Conservation (phyloP, 2,797 vertebrate species). For the Streptopelia turtur region DNA sequence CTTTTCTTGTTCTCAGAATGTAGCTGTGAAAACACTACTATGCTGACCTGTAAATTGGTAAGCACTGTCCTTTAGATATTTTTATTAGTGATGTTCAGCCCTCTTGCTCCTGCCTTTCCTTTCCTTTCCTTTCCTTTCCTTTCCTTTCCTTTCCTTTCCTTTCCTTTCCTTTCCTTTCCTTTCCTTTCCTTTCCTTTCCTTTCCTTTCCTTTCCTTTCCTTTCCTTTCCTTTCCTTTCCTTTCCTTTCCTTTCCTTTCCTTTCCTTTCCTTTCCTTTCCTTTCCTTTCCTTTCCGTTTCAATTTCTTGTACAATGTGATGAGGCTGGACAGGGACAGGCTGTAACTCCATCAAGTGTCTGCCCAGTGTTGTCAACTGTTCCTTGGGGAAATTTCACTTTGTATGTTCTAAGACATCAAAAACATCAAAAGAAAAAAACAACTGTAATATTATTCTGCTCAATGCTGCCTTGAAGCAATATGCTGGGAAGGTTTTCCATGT, state of each 20-base stretch:
- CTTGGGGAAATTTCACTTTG: not conserved
- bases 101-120: not conserved
- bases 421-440: not conserved
- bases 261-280: too few species aligned
- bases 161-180: too few species aligned
- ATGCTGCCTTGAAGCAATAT: not conserved
- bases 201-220: too few species aligned
- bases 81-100: not conserved
- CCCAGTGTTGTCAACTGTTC: not conserved
- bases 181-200: too few species aligned
- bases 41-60: conserved; percentile 88
- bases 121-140: too few species aligned
- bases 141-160: too few species aligned
- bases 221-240: too few species aligned
- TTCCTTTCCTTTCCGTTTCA: not conserved
- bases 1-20: conserved; percentile 83
- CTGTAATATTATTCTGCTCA: not conserved
- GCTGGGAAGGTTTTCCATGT: not conserved
- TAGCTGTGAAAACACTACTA: conserved; percentile 86
- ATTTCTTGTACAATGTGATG: not conserved
- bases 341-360: not conserved
- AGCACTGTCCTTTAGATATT: conserved; percentile 64
- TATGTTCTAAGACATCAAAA: not conserved
- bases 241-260: too few species aligned
- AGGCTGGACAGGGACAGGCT: not conserved